Conservation (phyloP, 2,113 vertebrate species). For the Acrocephalus kingi region DNA sequence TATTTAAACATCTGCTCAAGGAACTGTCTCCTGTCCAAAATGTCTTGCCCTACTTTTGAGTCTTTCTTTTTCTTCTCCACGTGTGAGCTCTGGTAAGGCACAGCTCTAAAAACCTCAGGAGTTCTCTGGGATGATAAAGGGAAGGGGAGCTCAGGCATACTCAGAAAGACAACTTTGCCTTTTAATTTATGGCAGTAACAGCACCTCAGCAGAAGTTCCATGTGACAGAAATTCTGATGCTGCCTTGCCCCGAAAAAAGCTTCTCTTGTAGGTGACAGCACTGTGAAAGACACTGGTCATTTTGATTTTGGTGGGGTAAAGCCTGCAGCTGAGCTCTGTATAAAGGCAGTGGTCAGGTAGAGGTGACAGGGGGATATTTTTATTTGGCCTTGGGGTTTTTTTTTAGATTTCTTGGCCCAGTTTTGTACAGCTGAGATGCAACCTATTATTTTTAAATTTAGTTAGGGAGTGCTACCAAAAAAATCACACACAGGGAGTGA, state of each 20-base stretch:
- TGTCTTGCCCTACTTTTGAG: neutral
- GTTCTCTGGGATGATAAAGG: neutral
- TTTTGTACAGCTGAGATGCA: neutral
- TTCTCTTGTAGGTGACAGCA: neutral
- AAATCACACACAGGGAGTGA: neutral
- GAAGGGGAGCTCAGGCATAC: neutral
- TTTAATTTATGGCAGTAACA: neutral
- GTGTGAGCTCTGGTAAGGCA: neutral
- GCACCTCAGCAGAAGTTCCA: neutral
- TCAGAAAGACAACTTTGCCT: neutral
- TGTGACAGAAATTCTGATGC: neutral
- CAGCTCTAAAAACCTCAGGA: neutral
- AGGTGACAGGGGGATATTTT: neutral
- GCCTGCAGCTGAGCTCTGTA: neutral
- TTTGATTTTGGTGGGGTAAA: neutral
- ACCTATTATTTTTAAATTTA: neutral
- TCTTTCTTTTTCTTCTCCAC: neutral
- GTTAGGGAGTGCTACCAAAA: neutral
- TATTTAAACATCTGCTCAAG: constrained; percentile 34
- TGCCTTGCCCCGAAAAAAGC: neutral
- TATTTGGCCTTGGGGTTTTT: neutral
- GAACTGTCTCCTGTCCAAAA: neutral
- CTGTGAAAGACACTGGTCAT: neutral
- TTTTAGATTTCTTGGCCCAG: neutral
- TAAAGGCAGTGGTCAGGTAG: neutral